Evolutionary conservation across 1,140 invertebrate species (phyloP), one percentile per base, ranked within the genome.

Genomic region (Mylabris phalerata): DNA sequence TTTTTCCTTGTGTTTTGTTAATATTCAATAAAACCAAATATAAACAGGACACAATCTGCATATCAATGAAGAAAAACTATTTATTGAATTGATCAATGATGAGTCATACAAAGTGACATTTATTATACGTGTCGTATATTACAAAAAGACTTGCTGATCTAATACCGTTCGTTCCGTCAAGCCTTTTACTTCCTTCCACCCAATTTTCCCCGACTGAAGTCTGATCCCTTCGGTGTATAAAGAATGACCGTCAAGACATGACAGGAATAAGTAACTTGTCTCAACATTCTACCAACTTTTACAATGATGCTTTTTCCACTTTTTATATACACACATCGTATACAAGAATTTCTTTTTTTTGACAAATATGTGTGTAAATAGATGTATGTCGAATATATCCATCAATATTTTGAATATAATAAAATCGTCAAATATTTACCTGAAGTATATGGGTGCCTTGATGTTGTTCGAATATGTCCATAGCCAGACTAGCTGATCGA

Each of bases 381-480:
- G 4, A 42, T 10, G 41, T 42, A n/a, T 19, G 19, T 19, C 19
- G 19, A 19, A 19, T 19, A 19, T 19, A 19, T 19, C 19, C 19
- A 19, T 19, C 19, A 19, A 19, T 19, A 19, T 19, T 19, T 19
- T 19, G 19, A 19, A 19, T 19, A 19, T 19, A 19, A 19, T 19
- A 19, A 19, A 19, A 19, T 19, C 19, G 19, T 19, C 41, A 42
- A 42, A n/a, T 4, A n/a, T 42, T 76, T 78, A 95, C 93, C 88
- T 98, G 93, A 63, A 97, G 80, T 71, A 98, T 97, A 75, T 98
- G 94, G 56, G 94, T 97, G 71, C 94, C 95, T 79, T 98, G 93
- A 77, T 96, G 93, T 73, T 93, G 89, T 72, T 98, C 93, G 74
- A 96, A 95, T 68, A 94, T 82, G 71, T 95, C 92, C 75, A 90